phyloP scores from a whole-genome alignment of 2,888 invertebrate species.

The Eustalomyia histrio region DNA sequence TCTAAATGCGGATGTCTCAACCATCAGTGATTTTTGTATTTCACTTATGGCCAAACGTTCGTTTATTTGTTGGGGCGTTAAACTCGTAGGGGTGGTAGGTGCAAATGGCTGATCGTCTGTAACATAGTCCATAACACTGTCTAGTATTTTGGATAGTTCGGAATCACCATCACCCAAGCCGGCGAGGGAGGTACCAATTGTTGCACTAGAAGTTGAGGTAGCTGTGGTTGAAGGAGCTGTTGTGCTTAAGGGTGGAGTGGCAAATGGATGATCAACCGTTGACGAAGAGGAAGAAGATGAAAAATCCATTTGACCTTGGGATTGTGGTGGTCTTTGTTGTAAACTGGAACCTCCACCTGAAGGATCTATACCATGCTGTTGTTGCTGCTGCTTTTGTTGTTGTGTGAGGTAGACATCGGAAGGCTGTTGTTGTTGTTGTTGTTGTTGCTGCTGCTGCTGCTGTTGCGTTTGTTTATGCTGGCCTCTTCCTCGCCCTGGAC shows the following conservation, averaged over 20 bases:
- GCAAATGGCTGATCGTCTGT: conserved; percentile 81
- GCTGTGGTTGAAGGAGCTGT: conserved; percentile 76
- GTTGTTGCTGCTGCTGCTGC: conserved; percentile 70
- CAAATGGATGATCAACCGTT: conserved; percentile 60
- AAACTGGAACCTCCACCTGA: conserved; percentile 65
- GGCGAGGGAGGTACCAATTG: conserved; percentile 57
- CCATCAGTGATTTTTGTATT: conserved; percentile 95
- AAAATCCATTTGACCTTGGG: conserved; percentile 64
- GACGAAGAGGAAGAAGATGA: conserved; percentile 65
- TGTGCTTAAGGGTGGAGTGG: conserved; percentile 72
- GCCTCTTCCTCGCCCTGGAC: conserved; percentile 57
- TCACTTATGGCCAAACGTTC: conserved; percentile 92
- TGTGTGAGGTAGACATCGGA: conserved; percentile 79
- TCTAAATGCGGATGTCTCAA: conserved; percentile 82
- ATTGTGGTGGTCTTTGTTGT: conserved; percentile 65
- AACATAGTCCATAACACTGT: conserved; percentile 91
- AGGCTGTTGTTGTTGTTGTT: conserved; percentile 71
- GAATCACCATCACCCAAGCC: conserved; percentile 81
- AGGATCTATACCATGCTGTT: conserved; percentile 67
- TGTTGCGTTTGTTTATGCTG: conserved; percentile 64
- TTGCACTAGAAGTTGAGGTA: conserved; percentile 70
- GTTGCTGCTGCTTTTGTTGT: conserved; percentile 71
- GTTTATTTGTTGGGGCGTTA: conserved; percentile 78
- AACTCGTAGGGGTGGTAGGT: conserved; percentile 71
- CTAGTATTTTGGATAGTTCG: conserved; percentile 89